Conservation (phyloP, 2,797 vertebrate species). For the Chrysocyon brachyurus region DNA sequence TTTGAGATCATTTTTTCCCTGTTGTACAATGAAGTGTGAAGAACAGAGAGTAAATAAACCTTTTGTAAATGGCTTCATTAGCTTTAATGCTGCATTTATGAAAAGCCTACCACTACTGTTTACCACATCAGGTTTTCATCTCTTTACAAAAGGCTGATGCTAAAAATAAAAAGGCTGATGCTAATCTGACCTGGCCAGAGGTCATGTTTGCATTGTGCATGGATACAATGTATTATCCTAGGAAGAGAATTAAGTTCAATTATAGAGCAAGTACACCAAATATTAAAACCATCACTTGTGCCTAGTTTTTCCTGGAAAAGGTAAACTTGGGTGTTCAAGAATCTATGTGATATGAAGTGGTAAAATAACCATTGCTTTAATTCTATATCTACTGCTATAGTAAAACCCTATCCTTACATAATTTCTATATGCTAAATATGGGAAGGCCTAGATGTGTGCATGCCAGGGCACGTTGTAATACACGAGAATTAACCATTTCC, state of each 20-base stretch:
- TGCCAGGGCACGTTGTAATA: background rate
- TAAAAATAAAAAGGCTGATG: background rate
- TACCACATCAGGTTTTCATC: background rate
- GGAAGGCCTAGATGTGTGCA: background rate
- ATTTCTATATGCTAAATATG: background rate
- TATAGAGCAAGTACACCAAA: background rate
- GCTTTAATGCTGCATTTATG: background rate
- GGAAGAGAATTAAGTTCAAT: background rate
- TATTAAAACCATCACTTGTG: constrained; percentile 10
- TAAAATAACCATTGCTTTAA: constrained; percentile 8
- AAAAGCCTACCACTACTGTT: background rate
- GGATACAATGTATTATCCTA: background rate
- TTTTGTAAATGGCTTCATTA: constrained; percentile 49
- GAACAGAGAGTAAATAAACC: constrained; percentile 10
- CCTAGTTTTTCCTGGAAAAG: constrained; percentile 12
- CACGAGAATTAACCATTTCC: background rate
- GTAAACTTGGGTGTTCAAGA: constrained; percentile 25
- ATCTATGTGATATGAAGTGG: background rate
- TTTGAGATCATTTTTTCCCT: background rate
- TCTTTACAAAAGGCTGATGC: constrained; percentile 25
- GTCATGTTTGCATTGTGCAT: background rate
- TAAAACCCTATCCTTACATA: background rate
- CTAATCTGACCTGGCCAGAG: background rate
- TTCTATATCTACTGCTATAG: background rate
- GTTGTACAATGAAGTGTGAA: constrained; percentile 7